Evolutionary conservation across 92 coral and sea anemone species (phyloP).

Genomic region (Isaurus tuberculatus): DNA sequence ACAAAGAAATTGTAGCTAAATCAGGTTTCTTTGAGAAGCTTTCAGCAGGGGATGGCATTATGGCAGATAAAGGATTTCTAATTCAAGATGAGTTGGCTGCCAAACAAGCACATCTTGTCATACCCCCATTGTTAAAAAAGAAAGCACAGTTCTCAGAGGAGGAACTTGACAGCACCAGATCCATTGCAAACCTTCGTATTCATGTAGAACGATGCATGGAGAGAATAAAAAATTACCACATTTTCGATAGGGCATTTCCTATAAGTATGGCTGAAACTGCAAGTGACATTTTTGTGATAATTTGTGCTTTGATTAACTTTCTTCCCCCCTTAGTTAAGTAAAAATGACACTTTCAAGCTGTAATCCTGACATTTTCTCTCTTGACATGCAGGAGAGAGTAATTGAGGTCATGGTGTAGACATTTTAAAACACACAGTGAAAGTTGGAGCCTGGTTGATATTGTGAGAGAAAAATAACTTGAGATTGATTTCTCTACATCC

Average conservation of each 20-base stretch:
- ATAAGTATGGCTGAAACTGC: conserved; percentile 34
- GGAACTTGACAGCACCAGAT: conserved; percentile 51
- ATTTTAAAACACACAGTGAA: too few species aligned
- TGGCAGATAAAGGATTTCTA: conserved; percentile 73
- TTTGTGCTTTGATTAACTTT: conserved; percentile 8
- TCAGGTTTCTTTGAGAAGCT: conserved; percentile 64
- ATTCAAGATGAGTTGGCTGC: conserved; percentile 67
- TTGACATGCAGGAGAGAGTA: too few species aligned
- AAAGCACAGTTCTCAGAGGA: conserved; percentile 64
- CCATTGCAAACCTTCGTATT: conserved; percentile 55
- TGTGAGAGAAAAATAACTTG: too few species aligned
- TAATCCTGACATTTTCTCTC: conserved; percentile 2
- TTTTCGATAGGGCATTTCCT: conserved; percentile 58
- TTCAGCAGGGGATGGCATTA: conserved; percentile 61
- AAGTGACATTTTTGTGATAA: conserved; percentile 13
- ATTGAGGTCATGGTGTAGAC: too few species aligned
- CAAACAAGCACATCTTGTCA: conserved; percentile 61
- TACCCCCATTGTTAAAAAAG: conserved; percentile 58
- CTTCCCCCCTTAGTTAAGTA: conserved; percentile 31
- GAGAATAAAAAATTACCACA: conserved; percentile 44
- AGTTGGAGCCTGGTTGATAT: too few species aligned
- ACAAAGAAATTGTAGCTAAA: conserved; percentile 57
- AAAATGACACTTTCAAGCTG: conserved; percentile 42
- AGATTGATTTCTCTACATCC: too few species aligned
- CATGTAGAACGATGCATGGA: conserved; percentile 1